Base-by-base conservation (phyloP, 1,140 invertebrate species). In the Ceratina japonica region DNA sequence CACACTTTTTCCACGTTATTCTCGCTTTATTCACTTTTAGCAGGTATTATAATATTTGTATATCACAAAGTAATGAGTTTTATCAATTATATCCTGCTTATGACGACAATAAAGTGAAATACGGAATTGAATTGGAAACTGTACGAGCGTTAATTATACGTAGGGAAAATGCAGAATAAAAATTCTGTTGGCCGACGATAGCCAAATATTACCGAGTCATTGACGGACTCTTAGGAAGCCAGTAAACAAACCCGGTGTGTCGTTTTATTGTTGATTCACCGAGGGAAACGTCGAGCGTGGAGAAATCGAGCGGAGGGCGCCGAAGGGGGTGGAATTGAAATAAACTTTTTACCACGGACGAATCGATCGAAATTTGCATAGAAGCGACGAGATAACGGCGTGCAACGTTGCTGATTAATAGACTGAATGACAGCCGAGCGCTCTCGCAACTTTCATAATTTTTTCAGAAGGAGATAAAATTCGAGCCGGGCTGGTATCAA, bases 401-500 rank as follows among this genome's bases (percentile, higher is more conserved):
- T 8, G 27, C 62, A 59, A 44, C 63, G 71, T 80, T 51, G 74
- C 58, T 64, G 54, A 27, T 56, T 84, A 75, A 76, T 75, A 80
- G 58, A 74, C 22, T 4, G 73, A 73, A 83, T 59, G 82, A 80
- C 73, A 63, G 81, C 44, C 66, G 37, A 31, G 27, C 16, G 51
- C 15, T 16, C 44, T 58, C 27, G 56, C 61, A 54, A 58, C 44
- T 56, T 82, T 85, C 84, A 79, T 85, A 79, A 85, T 85, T 86
- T 75, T 85, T 85, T 79, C 80, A 86, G 56, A 80, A 82, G 76
- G 58, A 73, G 80, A 75, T 69, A 85, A 44, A 85, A 85, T 82
- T 86, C 64, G 80, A 82, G 77, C 85, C 72, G 82, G 71, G 61
- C 22, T 22, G 72, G 73, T 82, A 80, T 86, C 84, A 82, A 86